A percentile compares a stretch with the other conserved stretches of the same genome.
phyloP scores from a whole-genome alignment of 35 echinoderm and acorn worm species.

The Ophioderma brevispina region DNA sequence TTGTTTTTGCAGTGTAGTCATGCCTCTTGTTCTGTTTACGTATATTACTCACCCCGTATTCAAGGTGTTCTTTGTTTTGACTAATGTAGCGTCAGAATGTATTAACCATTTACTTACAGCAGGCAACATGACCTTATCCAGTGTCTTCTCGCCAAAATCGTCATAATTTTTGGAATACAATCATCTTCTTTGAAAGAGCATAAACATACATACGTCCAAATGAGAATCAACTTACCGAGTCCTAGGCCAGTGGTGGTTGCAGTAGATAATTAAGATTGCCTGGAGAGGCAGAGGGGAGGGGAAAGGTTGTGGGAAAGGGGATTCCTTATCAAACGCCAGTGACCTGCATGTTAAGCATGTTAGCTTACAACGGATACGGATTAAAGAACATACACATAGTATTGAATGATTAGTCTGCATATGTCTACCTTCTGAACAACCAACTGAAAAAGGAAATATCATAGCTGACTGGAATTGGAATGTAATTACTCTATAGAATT shows the following conservation, averaged over 20 bases:
- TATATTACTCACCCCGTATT: not conserved
- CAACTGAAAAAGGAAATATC: too few species aligned
- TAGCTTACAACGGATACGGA: too few species aligned
- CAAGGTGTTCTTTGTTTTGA: not conserved
- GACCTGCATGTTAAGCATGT: too few species aligned
- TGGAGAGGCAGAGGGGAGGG: not conserved
- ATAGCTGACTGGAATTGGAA: too few species aligned
- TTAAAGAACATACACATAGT: too few species aligned
- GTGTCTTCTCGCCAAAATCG: not conserved
- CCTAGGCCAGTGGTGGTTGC: not conserved
- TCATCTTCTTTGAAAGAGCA: not conserved
- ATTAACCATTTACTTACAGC: slow-evolving; percentile 4
- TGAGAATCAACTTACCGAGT: not conserved
- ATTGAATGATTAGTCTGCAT: too few species aligned
- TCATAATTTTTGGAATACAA: not conserved
- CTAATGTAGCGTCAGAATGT: not conserved
- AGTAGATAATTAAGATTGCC: not conserved
- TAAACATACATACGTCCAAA: not conserved
- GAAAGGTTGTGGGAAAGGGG: not conserved
- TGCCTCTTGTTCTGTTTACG: not conserved
- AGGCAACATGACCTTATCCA: not conserved
- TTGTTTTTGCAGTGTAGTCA: not conserved
- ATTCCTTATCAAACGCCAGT: too few species aligned
- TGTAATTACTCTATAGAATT: too few species aligned
- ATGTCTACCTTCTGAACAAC: too few species aligned